These are phyloP conservation scores for Theristicus caerulescens DNA, from an alignment of 2,113 vertebrate genomes.

Conservation along the genomic window DNA sequence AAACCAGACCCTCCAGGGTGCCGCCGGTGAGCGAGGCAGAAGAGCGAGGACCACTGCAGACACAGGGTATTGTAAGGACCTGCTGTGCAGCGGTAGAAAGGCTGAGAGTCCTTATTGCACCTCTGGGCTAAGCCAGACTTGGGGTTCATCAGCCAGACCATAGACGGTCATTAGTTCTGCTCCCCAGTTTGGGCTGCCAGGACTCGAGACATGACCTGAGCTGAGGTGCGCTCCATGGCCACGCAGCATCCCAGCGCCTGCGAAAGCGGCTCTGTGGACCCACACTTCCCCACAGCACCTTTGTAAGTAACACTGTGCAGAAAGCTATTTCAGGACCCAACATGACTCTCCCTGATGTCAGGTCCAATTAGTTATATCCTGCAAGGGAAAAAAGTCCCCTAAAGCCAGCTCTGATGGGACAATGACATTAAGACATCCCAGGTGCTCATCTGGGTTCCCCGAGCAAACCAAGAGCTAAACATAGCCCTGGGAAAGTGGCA, in stretches of 20 bases:
- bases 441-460: background rate
- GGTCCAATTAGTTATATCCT: conserved; percentile 48
- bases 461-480: background rate
- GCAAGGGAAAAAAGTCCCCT: background rate
- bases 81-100: background rate
- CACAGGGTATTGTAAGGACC: background rate
- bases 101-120: background rate
- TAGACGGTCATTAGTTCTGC: background rate
- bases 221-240: background rate
- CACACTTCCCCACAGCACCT: background rate
- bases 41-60: background rate
- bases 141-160: background rate
- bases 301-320: background rate
- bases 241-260: background rate
- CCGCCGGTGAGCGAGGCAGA: background rate
- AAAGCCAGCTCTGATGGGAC: conserved; percentile 28
- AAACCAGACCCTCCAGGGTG: background rate
- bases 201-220: background rate
- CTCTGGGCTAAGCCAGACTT: background rate
- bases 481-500: background rate
- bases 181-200: background rate
- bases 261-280: background rate
- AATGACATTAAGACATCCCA: background rate
- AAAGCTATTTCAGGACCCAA: conserved; percentile 31
- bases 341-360: conserved; percentile 7